Conservation (phyloP, 2,888 invertebrate species). For the Monopis laevigella region DNA sequence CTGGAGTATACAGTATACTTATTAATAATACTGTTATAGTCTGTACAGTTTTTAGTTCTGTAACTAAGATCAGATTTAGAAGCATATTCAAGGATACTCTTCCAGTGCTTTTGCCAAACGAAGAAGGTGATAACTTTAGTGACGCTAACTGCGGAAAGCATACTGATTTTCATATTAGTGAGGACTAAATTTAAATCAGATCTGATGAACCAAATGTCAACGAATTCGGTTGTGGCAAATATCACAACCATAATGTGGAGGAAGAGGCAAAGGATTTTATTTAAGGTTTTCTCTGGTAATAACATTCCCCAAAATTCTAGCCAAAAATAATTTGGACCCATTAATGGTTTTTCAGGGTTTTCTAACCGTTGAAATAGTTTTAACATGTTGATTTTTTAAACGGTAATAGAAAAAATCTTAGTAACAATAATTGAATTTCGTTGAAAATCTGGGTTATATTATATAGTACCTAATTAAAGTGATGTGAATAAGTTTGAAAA, state of each 20-base stretch:
- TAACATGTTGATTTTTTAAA: not conserved
- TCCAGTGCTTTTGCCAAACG: slow-evolving; percentile 42
- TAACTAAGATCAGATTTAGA: slow-evolving; percentile 36
- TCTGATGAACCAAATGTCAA: slow-evolving; percentile 49
- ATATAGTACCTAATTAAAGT: not conserved
- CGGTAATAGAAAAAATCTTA: not conserved
- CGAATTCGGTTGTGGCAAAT: slow-evolving; percentile 42
- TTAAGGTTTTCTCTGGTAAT: slow-evolving; percentile 31
- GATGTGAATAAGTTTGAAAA: not conserved
- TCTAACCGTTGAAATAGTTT: slow-evolving; percentile 26
- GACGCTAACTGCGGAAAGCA: slow-evolving; percentile 45
- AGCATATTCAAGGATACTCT: slow-evolving; percentile 39
- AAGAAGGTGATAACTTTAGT: slow-evolving; percentile 41
- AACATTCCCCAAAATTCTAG: slow-evolving; percentile 50
- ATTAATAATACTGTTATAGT: slow-evolving; percentile 28
- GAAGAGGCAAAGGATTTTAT: slow-evolving; percentile 32
- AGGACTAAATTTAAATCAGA: slow-evolving; percentile 38
- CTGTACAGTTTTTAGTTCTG: slow-evolving; percentile 24
- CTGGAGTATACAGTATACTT: slow-evolving; percentile 40
- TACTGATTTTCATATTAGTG: slow-evolving; percentile 47
- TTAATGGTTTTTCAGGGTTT: slow-evolving; percentile 36
- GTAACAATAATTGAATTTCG: not conserved
- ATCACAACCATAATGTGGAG: slow-evolving; percentile 38
- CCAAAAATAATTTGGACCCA: slow-evolving; percentile 46
- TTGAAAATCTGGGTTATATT: too few species aligned